Percentiles rank a stretch among this genome's conserved stretches.
phyloP scores from a whole-genome alignment of 2,113 vertebrate genomes.

The Eretmochelys imbricata region DNA sequence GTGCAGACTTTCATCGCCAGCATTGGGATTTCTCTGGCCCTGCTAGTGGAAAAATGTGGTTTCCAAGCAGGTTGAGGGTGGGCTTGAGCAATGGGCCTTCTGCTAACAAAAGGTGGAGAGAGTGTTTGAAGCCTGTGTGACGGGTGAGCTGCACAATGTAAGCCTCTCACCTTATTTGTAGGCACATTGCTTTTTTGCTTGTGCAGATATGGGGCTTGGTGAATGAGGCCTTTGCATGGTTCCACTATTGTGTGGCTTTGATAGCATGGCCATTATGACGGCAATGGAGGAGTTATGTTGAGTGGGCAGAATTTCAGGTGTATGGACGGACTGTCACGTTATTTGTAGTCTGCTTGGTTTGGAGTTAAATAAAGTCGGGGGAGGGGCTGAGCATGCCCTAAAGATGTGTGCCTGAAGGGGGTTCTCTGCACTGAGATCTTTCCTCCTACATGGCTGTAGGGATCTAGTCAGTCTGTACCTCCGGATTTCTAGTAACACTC shows the following conservation, averaged over 20 bases:
- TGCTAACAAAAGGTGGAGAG: background rate
- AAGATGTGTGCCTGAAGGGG: background rate
- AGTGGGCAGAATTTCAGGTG: background rate
- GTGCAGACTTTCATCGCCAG: background rate
- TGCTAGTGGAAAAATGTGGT: background rate
- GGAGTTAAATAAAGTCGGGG: accelerated
- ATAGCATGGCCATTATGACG: background rate
- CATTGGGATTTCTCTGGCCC: background rate
- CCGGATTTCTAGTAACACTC: background rate
- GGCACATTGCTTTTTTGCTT: background rate
- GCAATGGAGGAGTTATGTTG: background rate
- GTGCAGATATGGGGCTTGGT: background rate
- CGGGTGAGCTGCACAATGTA: background rate
- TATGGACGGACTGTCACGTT: background rate
- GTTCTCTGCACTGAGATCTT: background rate
- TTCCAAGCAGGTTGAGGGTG: background rate
- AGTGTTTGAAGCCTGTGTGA: background rate
- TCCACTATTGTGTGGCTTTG: background rate
- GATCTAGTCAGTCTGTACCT: accelerated
- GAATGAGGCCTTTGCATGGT: background rate
- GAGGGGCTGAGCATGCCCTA: accelerated
- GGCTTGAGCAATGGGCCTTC: background rate
- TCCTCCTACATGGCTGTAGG: background rate
- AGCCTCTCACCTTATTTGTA: background rate
- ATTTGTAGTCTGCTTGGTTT: no score